phyloP scores from a whole-genome alignment of 2,113 vertebrate species.

The Arenaria interpres region DNA sequence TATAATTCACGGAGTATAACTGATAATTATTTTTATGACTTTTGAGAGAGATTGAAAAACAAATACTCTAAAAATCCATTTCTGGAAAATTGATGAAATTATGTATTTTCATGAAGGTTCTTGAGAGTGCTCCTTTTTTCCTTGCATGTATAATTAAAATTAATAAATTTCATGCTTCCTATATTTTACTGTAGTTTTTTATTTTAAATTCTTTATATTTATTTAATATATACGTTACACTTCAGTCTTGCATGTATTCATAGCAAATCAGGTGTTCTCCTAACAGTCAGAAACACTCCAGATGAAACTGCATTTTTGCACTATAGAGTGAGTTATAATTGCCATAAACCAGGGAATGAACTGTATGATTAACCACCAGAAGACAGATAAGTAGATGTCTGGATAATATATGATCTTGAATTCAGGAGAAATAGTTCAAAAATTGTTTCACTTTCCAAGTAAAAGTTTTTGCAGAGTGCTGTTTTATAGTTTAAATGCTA shows the following conservation, averaged over 20 bases:
- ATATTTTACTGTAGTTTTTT: not conserved
- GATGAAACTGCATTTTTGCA: constrained; percentile 60
- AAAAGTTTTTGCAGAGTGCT: not conserved
- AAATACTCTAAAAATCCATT: not conserved
- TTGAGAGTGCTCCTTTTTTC: not conserved
- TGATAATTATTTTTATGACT: not conserved
- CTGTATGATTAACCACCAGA: constrained; percentile 72
- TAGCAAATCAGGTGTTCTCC: not conserved
- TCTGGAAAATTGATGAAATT: not conserved
- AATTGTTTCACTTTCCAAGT: not conserved
- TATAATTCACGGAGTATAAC: not conserved
- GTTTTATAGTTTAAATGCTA: not conserved
- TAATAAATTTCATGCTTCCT: not conserved
- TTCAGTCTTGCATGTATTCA: not conserved
- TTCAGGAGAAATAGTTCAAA: constrained; percentile 48
- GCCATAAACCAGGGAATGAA: constrained; percentile 72
- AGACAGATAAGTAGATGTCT: constrained; percentile 70
- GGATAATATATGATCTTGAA: constrained; percentile 73
- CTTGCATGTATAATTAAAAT: not conserved
- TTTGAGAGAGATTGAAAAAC: not conserved
- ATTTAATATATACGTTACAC: not conserved
- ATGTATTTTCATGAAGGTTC: not conserved
- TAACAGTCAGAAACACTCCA: constrained; percentile 52
- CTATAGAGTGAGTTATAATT: constrained; percentile 72
- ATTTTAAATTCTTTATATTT: not conserved